Evolutionary conservation across 2,797 vertebrate species (phyloP).

Genomic region (Pipistrellus pygmaeus): DNA sequence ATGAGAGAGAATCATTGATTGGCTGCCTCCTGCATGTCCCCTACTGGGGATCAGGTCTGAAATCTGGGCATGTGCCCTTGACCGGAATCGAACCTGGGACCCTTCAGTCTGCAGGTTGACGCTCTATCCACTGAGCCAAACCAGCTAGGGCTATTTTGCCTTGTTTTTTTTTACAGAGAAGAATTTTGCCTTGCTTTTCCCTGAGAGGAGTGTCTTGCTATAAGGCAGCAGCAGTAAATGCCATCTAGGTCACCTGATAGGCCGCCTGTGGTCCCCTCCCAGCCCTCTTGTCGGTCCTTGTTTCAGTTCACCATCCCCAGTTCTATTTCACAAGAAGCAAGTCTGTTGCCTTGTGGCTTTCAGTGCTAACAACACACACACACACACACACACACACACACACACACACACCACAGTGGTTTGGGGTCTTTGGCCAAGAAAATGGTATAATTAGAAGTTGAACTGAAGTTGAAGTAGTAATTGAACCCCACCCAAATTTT

Average conservation of each 20-base stretch:
- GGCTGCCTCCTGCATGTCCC: too few relatives aligned
- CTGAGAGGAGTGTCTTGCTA: neutral
- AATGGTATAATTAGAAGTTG: constrained; percentile 81
- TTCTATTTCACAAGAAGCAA: constrained; percentile 77
- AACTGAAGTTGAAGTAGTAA: constrained; percentile 76
- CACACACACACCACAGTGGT: constrained; percentile 71
- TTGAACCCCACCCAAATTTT: constrained; percentile 80
- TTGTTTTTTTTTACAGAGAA: neutral
- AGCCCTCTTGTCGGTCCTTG: neutral
- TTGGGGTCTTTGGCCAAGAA: constrained; percentile 78
- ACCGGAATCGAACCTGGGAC: too few relatives aligned
- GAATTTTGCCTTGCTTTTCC: neutral
- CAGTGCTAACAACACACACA: constrained; percentile 72
- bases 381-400: too few relatives aligned
- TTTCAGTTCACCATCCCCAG: neutral
- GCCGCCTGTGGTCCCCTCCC: neutral
- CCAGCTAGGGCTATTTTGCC: neutral
- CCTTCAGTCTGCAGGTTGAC: too few relatives aligned
- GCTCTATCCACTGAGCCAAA: too few relatives aligned
- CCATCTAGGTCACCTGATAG: neutral
- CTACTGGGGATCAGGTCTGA: too few relatives aligned
- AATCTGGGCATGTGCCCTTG: too few relatives aligned
- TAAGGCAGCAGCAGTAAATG: neutral
- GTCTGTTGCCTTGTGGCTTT: constrained; percentile 75
- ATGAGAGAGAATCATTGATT: too few relatives aligned